Conservation (phyloP, 2,113 vertebrate genomes). For the Nothocercus julius region DNA sequence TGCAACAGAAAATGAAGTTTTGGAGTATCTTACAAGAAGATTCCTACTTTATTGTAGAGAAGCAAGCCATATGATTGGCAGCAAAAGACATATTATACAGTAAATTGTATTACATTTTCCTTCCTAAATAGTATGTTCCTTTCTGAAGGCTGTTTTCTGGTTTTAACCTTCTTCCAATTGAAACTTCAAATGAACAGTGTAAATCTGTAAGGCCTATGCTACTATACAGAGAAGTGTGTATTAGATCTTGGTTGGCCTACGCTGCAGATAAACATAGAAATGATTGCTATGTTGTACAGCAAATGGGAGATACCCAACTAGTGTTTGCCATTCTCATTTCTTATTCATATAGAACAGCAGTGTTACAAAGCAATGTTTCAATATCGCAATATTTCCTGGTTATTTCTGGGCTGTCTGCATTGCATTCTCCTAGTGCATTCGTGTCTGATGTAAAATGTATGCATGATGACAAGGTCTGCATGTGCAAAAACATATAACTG, state of each 20-base stretch:
- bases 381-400: conserved; percentile 82
- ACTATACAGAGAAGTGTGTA: conserved; percentile 10
- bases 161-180: conserved; percentile 26
- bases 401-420: conserved; percentile 87
- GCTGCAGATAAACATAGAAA: conserved; percentile 67
- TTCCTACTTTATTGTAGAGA: background rate
- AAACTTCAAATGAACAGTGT: conserved; percentile 11
- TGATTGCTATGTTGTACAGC: conserved; percentile 56
- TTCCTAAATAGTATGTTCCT: background rate
- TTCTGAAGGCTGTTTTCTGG: conserved; percentile 8
- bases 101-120: background rate
- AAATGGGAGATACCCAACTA: conserved; percentile 68
- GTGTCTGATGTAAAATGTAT: conserved; percentile 77
- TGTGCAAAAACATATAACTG: conserved; percentile 75
- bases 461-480: conserved; percentile 80
- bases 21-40: background rate
- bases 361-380: conserved; percentile 78
- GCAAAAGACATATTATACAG: background rate
- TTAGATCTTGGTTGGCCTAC: conserved; percentile 68
- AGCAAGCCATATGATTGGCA: background rate
- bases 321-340: conserved; percentile 83
- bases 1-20: background rate
- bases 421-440: conserved; percentile 74
- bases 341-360: conserved; percentile 85
- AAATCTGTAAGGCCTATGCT: conserved; percentile 24